Evolutionary conservation across 2,797 vertebrate species (phyloP).

Genomic region (Macropodus opercularis): DNA sequence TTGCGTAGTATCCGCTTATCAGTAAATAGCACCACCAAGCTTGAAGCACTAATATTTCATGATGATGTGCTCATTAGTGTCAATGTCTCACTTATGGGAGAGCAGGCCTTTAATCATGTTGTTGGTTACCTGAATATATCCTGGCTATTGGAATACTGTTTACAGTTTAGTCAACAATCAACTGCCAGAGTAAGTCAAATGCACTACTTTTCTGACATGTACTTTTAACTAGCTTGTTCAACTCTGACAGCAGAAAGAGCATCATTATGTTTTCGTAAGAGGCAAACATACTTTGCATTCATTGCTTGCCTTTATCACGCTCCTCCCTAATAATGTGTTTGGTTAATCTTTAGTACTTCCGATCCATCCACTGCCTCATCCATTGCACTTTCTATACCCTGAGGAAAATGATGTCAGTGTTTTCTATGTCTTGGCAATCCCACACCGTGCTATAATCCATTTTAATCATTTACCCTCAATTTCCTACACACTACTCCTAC

Average conservation of each 20-base stretch:
- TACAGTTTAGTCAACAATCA: too few species aligned
- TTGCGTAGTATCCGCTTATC: too few species aligned
- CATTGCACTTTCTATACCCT: constrained; percentile 8
- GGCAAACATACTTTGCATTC: constrained; percentile 19
- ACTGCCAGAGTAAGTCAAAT: background rate
- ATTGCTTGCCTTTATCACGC: constrained; percentile 32
- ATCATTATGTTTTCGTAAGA: constrained; percentile 24
- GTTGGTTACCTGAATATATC: too few species aligned
- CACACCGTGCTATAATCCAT: constrained; percentile 54
- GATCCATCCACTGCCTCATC: constrained; percentile 23
- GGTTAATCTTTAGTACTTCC: constrained; percentile 51
- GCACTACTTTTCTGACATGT: background rate
- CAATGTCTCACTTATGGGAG: too few species aligned
- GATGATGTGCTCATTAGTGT: too few species aligned
- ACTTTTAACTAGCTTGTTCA: background rate
- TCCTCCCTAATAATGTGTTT: constrained; percentile 48
- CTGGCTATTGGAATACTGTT: too few species aligned
- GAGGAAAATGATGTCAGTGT: constrained; percentile 38
- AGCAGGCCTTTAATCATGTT: too few species aligned
- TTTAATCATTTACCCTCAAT: constrained; percentile 64
- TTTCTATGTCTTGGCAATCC: constrained; percentile 38
- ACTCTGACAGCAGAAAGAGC: background rate
- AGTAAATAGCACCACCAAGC: too few species aligned
- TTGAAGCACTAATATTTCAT: too few species aligned
- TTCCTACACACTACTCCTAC: too few species aligned